Conservation (phyloP, 2,888 invertebrate species). For the Trissolcus brochymenae region DNA sequence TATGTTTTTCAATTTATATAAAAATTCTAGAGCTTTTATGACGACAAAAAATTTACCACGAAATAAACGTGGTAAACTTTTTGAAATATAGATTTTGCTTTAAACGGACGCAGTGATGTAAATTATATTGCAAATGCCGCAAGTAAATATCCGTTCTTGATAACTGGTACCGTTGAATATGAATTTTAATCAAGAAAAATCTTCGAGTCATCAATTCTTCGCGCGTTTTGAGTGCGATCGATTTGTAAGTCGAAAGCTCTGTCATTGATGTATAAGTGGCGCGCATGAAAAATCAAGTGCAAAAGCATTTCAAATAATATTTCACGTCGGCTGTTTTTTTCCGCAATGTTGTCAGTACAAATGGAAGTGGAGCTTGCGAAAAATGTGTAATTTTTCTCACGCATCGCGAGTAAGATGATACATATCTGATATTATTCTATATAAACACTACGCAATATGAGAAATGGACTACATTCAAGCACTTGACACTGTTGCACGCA, state of each 20-base stretch:
- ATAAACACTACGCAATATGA: slow-evolving; percentile 23
- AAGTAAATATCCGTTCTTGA: slow-evolving; percentile 8
- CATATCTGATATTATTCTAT: slow-evolving; percentile 9
- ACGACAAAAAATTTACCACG: no score
- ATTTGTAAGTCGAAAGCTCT: slow-evolving; percentile 13
- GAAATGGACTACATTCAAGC: not conserved
- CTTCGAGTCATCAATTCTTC: slow-evolving; percentile 5
- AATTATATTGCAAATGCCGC: not conserved
- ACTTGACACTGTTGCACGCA: no score
- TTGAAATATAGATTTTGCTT: not conserved
- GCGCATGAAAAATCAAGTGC: slow-evolving; percentile 25
- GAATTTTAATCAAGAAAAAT: slow-evolving; percentile 12
- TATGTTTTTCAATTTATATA: no score
- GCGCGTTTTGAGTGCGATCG: slow-evolving; percentile 2
- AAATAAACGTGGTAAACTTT: no score
- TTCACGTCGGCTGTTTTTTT: slow-evolving; percentile 9
- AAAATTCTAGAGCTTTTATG: no score
- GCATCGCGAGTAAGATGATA: slow-evolving; percentile 18
- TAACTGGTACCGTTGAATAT: not conserved
- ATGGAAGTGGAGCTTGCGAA: slow-evolving; percentile 10
- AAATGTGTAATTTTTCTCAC: slow-evolving; percentile 30
- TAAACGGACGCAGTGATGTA: not conserved
- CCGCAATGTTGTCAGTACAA: slow-evolving; percentile 11
- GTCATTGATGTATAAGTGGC: slow-evolving; percentile 25
- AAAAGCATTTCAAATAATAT: slow-evolving; percentile 21